A percentile compares a stretch with the other conserved stretches of the same genome.
These are phyloP conservation scores for Barnardius zonarius DNA, from an alignment of 2,113 vertebrate species.

Conservation along the genomic window DNA sequence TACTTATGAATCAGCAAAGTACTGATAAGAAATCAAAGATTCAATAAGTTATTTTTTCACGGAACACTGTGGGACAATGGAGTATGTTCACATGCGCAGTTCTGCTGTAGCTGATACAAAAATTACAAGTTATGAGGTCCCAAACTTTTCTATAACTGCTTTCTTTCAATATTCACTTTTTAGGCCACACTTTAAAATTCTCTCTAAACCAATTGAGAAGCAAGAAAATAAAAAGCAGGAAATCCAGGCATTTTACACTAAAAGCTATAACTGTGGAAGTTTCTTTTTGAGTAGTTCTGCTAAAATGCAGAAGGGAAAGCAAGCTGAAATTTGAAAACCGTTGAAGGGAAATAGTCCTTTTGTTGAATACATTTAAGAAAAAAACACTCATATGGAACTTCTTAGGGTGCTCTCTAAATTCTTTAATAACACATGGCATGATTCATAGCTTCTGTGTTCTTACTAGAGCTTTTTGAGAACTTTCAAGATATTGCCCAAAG, in stretches of 20 bases:
- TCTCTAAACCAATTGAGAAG: slow-evolving; percentile 55
- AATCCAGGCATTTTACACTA: slow-evolving; percentile 45
- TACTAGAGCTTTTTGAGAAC: background rate
- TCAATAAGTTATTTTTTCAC: background rate
- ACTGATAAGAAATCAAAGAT: background rate
- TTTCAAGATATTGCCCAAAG: background rate
- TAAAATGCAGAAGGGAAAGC: slow-evolving; percentile 4
- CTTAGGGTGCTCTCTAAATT: slow-evolving; percentile 24
- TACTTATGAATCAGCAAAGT: background rate
- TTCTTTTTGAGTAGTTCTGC: background rate
- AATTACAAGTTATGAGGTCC: background rate
- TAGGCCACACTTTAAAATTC: slow-evolving; percentile 29
- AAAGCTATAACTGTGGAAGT: slow-evolving; percentile 6
- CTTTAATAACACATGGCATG: slow-evolving; percentile 3
- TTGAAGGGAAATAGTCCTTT: slow-evolving; percentile 27
- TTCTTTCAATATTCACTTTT: slow-evolving; percentile 47
- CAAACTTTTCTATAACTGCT: slow-evolving; percentile 45
- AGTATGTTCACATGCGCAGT: rapidly evolving
- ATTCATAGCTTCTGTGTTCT: slow-evolving; percentile 32
- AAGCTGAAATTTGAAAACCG: slow-evolving; percentile 25
- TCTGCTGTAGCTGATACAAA: background rate
- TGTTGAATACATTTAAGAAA: slow-evolving; percentile 42
- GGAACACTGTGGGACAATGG: background rate
- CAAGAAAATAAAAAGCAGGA: slow-evolving; percentile 48
- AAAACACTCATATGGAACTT: slow-evolving; percentile 23